Evolutionary conservation across 2,797 vertebrate genomes (phyloP).

Genomic region (Acanthurus tractus): DNA sequence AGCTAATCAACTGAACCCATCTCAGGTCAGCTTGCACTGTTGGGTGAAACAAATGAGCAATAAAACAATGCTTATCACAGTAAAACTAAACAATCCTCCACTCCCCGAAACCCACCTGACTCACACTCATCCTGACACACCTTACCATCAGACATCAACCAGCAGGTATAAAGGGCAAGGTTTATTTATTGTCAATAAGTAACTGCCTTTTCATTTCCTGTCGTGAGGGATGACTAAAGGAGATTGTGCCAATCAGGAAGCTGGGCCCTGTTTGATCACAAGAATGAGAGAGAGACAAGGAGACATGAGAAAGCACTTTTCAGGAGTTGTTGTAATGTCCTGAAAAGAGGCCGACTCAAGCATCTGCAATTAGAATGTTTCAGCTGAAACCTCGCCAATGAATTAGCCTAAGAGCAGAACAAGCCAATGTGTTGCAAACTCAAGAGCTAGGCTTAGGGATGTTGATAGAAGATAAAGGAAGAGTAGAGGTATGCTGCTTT

Average conservation of each 20-base stretch:
- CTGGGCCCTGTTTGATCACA: conserved; percentile 10
- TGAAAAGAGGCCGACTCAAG: not conserved
- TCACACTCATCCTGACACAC: conserved; percentile 44
- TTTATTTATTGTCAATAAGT: conserved; percentile 50
- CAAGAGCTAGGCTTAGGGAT: not conserved
- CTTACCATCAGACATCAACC: conserved; percentile 22
- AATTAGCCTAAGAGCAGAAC: conserved; percentile 2
- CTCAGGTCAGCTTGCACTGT: not conserved
- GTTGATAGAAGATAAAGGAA: conserved; percentile 8
- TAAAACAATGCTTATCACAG: conserved; percentile 43
- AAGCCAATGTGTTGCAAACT: conserved; percentile 7
- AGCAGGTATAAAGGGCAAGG: conserved; percentile 12
- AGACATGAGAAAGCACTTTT: conserved; percentile 22
- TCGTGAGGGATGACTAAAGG: conserved; percentile 37
- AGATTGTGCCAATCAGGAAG: conserved; percentile 28
- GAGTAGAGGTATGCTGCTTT: conserved; percentile 1
- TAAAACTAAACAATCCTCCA: conserved; percentile 19
- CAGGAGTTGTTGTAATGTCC: not conserved
- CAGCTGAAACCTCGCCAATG: not conserved
- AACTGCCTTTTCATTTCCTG: conserved; percentile 36
- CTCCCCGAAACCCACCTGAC: conserved; percentile 35
- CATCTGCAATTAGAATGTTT: not conserved
- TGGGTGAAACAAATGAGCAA: conserved; percentile 12
- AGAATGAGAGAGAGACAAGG: conserved; percentile 10
- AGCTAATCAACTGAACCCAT: not conserved